Evolutionary conservation across 2,888 invertebrate species (phyloP), one percentile per base, ranked within the genome.

Genomic region (Drosophila multiciliata): DNA sequence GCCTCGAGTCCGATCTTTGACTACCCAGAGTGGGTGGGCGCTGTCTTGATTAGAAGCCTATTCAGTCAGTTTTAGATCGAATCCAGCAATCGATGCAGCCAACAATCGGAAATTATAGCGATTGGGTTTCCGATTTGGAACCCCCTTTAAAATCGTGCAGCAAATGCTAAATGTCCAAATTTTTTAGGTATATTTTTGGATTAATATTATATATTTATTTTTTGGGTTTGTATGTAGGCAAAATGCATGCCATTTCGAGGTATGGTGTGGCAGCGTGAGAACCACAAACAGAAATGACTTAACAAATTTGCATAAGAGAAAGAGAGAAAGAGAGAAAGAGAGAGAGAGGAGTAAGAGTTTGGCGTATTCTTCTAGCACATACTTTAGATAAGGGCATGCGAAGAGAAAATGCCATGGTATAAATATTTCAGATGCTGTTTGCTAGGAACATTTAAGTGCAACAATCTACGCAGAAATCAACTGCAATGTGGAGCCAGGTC

Each of bases 201-300:
- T 55, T 52, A 50, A 64, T 20, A 20, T 40, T 49, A n/a, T 23
- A 32, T 52, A 23, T 45, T 15, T 45, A 12, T 59, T 38, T 42
- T 53, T 35, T 11, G 48, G n/a, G 23, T 17, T 20, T 40, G 45
- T 32, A 33, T 35, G 33, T 23, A 48, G 64, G 71, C 66, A 80
- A 77, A 86, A 75, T 80, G 81, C 62, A 63, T 65, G 58, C 32
- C 73, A 59, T 59, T 59, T 54, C 9, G 60, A 35, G 57, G 57
- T 9, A 54, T 78, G 59, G 48, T 57, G 59, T 82, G 89, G 86
- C 89, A 89, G 86, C 89, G 87, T 89, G 87, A 88, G 89, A 87
- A 87, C 89, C 83, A 81, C 88, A 88, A 89, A 82, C 75, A 82
- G 53, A 85, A 87, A 87, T 89, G 89, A 87, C 89, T 89, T 82